Evolutionary conservation across 2,888 invertebrate species (phyloP), one percentile per base, ranked within the genome.

Genomic region (Andrena fulva): DNA sequence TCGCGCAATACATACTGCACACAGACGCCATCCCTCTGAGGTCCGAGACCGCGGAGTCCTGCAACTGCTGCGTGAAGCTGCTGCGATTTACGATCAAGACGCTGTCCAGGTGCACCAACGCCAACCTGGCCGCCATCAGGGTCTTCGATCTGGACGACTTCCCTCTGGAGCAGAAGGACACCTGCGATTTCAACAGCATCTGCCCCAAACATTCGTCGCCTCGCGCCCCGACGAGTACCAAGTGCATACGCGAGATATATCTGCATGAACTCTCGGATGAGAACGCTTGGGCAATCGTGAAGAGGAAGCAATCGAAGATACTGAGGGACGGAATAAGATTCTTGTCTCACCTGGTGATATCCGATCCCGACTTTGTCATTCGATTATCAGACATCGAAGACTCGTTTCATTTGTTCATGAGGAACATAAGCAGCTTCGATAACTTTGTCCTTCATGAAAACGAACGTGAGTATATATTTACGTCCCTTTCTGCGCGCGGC

Each of bases 261-360:
- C 27, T 12, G 6, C 77, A 80, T 71, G 82, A 89, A 6, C 67
- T 82, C 35, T 64, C 82, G 3, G 86, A 88, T 20, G 72, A 77
- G n/a, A 83, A 88, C 62, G 90, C 89, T 85, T 92, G 92, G 92
- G 27, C 72, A 4, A 71, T 67, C 12, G 63, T 91, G 6, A 88
- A 83, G 77, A 87, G 77, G 6, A 84, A 82, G 27, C 93, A 92
- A 78, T 81, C 87, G 7, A 88, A 84, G 54, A 85, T 91, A 29
- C 63, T 93, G 27, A 87, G 86, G 77, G 90, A 88, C 52, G 94
- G 93, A 33, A 91, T 93, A 6, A 85, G 86, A 79, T 91, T 94
- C 74, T 77, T 93, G 31, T 90, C 91, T 67, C 91, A 91, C 72
- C 82, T 94, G 12, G 89, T 91, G 1, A 92, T 90, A 71, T 88